Base-by-base conservation (phyloP, 2,888 invertebrate genomes). In the Aphodius sticticus region DNA sequence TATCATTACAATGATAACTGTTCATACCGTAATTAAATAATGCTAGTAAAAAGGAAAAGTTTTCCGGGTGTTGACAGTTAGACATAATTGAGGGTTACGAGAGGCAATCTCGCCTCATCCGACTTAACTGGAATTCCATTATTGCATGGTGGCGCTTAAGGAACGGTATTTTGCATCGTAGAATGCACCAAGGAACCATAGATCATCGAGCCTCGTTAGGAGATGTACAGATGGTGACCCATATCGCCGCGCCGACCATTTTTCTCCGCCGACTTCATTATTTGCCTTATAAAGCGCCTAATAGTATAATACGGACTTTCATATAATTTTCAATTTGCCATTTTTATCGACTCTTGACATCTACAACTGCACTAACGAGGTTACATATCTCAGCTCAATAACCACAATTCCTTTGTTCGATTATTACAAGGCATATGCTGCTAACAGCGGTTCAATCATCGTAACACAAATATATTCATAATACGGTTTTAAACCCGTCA, bases 1-100 rank as follows among this genome's bases (percentile, higher is more conserved):
- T 53, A 53, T 53, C 12, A 5, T 53, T 53, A 53, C 53, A 53
- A 53, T 53, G 53, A 53, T 53, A 53, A 53, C 53, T 53, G 53
- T 53, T 53, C 53, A 53, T 53, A 12, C 12, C 12, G 53, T 53
- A 53, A 53, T 53, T 53, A 53, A 53, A 53, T 53, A 53, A 53
- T 9, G 53, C 53, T 53, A 5, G 53, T 53, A 53, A 53, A 53
- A 53, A 53, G 53, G 53, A 53, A 53, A 53, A 53, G 53, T 5
- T 53, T 53, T 53, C 53, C 53, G 53, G 53, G 53, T 53, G 53
- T 53, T 53, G 53, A 53, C 53, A 53, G 53, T 53, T 53, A 53
- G 53, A 53, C 53, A 53, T 53, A 53, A 53, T 53, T 53, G 53
- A 53, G 53, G 53, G 53, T 53, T 53, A 53, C 53, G 53, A 53